Evolutionary conservation across 2,113 vertebrate genomes (phyloP).

Genomic region (Plotosus lineatus): DNA sequence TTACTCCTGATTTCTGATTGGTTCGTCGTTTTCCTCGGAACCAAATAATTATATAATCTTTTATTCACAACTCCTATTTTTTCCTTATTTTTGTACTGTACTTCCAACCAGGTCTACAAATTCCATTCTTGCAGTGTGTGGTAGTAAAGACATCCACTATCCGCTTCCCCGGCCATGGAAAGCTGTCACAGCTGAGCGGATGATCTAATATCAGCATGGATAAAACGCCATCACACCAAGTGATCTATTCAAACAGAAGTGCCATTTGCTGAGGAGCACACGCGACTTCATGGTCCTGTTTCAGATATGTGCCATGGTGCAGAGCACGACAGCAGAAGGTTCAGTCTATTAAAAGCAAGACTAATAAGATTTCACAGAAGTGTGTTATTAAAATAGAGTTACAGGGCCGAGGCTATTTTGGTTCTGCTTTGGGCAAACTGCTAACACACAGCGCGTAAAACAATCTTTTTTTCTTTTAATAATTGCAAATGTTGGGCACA

Average conservation of each 20-base stretch:
- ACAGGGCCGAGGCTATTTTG: constrained; percentile 71
- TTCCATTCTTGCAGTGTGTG: constrained; percentile 34
- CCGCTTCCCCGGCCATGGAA: not conserved
- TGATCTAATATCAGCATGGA: constrained; percentile 48
- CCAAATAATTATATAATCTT: not conserved
- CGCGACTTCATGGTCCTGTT: constrained; percentile 17
- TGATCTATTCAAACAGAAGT: constrained; percentile 48
- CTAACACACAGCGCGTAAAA: constrained; percentile 69
- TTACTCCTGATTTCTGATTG: not conserved
- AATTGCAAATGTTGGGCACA: constrained; percentile 26
- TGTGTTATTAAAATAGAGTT: constrained; percentile 76
- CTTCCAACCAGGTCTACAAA: constrained; percentile 39
- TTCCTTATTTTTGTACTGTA: too few relatives aligned
- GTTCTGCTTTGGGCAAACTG: constrained; percentile 66
- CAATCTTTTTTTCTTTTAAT: constrained; percentile 32
- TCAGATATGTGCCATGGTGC: constrained; percentile 61
- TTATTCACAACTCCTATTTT: not conserved
- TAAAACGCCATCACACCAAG: constrained; percentile 39
- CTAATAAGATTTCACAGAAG: constrained; percentile 77
- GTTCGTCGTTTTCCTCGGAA: not conserved
- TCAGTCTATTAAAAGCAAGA: constrained; percentile 75
- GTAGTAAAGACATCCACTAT: constrained; percentile 29
- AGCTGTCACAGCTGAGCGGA: constrained; percentile 45
- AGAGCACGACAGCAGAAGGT: constrained; percentile 63
- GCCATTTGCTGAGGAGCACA: constrained; percentile 38